These are phyloP conservation scores for Gopherus evgoodei DNA, from an alignment of 2,113 vertebrate genomes.

Conservation along the genomic window DNA sequence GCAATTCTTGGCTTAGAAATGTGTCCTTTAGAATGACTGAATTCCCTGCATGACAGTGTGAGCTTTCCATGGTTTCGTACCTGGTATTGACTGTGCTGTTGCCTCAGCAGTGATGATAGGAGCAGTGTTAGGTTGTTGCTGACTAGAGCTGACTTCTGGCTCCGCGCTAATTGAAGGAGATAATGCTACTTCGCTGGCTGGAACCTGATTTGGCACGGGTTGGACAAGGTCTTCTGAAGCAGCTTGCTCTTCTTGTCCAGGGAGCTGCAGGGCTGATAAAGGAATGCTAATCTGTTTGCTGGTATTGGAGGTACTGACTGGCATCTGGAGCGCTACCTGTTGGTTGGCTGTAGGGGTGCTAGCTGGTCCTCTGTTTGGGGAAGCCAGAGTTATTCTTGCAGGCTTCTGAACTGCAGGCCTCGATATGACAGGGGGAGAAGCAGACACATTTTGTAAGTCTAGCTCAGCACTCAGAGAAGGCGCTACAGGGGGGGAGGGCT, in stretches of 20 bases:
- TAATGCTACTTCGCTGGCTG: constrained; percentile 70
- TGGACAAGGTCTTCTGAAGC: constrained; percentile 77
- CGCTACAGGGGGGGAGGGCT: constrained; percentile 50
- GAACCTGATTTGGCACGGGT: constrained; percentile 65
- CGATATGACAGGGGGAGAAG: constrained; percentile 65
- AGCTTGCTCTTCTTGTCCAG: constrained; percentile 81
- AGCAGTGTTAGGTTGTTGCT: constrained; percentile 70
- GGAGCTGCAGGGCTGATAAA: constrained; percentile 81
- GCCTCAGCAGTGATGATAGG: constrained; percentile 74
- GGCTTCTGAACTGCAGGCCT: constrained; percentile 68
- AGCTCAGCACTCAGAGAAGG: constrained; percentile 65
- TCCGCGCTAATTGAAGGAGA: constrained; percentile 80
- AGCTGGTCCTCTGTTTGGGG: constrained; percentile 68
- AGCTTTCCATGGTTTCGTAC: constrained; percentile 67
- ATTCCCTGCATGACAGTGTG: background rate
- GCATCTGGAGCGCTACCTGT: constrained; percentile 74
- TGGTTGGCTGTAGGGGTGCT: constrained; percentile 43
- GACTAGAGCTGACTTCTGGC: constrained; percentile 88
- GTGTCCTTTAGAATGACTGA: background rate
- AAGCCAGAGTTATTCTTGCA: constrained; percentile 70
- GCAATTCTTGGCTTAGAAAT: background rate
- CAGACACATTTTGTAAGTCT: constrained; percentile 73
- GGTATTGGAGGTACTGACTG: constrained; percentile 82
- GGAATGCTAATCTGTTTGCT: constrained; percentile 83
- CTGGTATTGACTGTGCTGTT: constrained; percentile 80